Evolutionary conservation across 2,888 invertebrate genomes (phyloP).

Genomic region (Campoplex nolae): DNA sequence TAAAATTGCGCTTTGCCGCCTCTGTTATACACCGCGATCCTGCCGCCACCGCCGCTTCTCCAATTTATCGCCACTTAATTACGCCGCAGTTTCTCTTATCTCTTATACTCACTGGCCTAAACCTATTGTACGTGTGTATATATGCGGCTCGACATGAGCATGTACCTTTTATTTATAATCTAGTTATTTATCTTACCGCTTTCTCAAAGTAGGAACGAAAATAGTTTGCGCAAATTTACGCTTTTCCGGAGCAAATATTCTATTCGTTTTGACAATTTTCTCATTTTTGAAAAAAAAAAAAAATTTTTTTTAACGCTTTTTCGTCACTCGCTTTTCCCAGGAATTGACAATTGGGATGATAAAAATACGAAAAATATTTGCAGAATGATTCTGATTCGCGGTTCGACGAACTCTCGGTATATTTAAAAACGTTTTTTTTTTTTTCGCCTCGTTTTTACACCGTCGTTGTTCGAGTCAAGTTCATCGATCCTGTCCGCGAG

Average conservation of each 20-base stretch:
- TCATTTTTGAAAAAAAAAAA: too few species aligned
- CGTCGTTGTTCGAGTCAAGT: slow-evolving; percentile 23
- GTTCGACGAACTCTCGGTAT: background rate
- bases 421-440: background rate
- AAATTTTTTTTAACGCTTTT: too few species aligned
- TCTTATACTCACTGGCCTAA: slow-evolving; percentile 46
- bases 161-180: slow-evolving; percentile 18
- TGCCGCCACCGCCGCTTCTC: slow-evolving; percentile 43
- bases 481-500: slow-evolving; percentile 57
- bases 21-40: slow-evolving; percentile 1
- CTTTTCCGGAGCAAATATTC: background rate
- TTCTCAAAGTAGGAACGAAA: background rate
- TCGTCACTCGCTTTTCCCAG: too few species aligned
- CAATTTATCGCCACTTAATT: slow-evolving; percentile 74
- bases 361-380: too few species aligned
- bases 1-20: slow-evolving; percentile 39
- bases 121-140: slow-evolving; percentile 30
- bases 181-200: background rate
- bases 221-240: background rate
- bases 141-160: background rate
- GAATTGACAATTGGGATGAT: too few species aligned
- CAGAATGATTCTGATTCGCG: background rate
- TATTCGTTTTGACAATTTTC: too few species aligned
- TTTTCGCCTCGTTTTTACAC: background rate
- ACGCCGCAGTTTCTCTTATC: slow-evolving; percentile 69